These are phyloP conservation scores for Myotis daubentonii DNA, from an alignment of 2,797 vertebrate genomes.

Conservation along the genomic window DNA sequence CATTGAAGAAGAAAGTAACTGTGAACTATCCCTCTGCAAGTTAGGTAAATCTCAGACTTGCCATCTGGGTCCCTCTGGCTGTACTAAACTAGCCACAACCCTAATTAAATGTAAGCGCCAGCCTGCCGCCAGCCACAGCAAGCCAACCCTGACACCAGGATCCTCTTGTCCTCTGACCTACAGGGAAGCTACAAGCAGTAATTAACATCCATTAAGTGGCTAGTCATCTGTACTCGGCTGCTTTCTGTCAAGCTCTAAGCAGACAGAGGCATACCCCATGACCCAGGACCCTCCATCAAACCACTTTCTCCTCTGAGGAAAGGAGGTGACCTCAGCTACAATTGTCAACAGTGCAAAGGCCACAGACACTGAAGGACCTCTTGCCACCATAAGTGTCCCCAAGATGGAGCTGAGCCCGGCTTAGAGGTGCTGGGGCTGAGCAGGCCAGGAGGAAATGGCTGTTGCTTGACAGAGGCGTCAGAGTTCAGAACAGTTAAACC, in stretches of 20 bases:
- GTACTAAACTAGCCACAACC: constrained; percentile 57
- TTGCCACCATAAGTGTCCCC: constrained; percentile 43
- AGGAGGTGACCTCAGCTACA: constrained; percentile 70
- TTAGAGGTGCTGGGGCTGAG: neutral
- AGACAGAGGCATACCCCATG: constrained; percentile 54
- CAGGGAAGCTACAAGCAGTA: constrained; percentile 50
- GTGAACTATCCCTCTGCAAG: neutral
- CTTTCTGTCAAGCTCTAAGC: constrained; percentile 73
- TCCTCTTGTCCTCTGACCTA: constrained; percentile 65
- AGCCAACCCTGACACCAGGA: constrained; percentile 69
- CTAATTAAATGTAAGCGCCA: constrained; percentile 43
- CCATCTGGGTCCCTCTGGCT: constrained; percentile 32
- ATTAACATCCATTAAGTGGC: constrained; percentile 75
- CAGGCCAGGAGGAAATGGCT: constrained; percentile 12
- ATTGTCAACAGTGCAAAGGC: constrained; percentile 47
- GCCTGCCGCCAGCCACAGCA: constrained; percentile 25
- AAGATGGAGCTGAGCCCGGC: neutral
- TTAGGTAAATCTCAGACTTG: neutral
- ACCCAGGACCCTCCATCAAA: constrained; percentile 63
- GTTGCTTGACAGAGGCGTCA: neutral
- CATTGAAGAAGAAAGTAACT: neutral
- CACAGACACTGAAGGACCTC: neutral
- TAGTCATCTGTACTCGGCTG: constrained; percentile 70
- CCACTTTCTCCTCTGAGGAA: constrained; percentile 45
- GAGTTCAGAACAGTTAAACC: constrained; percentile 61